Evolutionary conservation across 2,888 invertebrate species (phyloP), one percentile per base, ranked within the genome.

Genomic region (Portevinia maculata): DNA sequence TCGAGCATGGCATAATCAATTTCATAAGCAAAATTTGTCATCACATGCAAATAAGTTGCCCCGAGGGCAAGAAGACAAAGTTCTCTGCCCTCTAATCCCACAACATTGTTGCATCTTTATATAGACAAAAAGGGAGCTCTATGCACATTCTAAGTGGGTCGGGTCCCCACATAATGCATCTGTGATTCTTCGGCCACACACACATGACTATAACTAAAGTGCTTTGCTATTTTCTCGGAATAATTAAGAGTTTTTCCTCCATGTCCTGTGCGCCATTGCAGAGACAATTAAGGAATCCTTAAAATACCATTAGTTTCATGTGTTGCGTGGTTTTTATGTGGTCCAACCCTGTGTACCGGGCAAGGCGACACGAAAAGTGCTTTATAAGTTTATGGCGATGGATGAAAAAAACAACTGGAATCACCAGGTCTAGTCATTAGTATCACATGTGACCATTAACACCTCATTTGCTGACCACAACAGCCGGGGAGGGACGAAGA

Each of bases 361-460:
- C n/a, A n/a, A n/a, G n/a, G n/a, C n/a, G n/a, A n/a, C n/a, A 21
- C 24, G 19, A 3, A 30, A 24, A 24, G 24, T 24, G 24, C 24
- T 15, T n/a, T 28, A 21, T 13, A 41, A 5, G 55, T 21, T 55
- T 34, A 44, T 52, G 53, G 57, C 46, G 28, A 24, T 11, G 15
- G 8, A 44, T 53, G 5, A 34, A 28, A 34, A 39, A 28, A 21
- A 46, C 62, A 15, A 7, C 13, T 19, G 59, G 52, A 76, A 65
- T 83, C 81, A 83, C 76, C 71, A 67, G 70, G 75, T 76, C 65
- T 55, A 44, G 78, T 78, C 60, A 83, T 83, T 83, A 73, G 83
- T 73, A 78, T 83, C 78, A 73, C 71, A 83, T 83, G 83, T 73
- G 83, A 71, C 83, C 83, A 83, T 83, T 83, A 83, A 83, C 83